These are phyloP conservation scores for Sycophila sp. DNA, from an alignment of 1,140 invertebrate genomes.

Conservation along the genomic window DNA sequence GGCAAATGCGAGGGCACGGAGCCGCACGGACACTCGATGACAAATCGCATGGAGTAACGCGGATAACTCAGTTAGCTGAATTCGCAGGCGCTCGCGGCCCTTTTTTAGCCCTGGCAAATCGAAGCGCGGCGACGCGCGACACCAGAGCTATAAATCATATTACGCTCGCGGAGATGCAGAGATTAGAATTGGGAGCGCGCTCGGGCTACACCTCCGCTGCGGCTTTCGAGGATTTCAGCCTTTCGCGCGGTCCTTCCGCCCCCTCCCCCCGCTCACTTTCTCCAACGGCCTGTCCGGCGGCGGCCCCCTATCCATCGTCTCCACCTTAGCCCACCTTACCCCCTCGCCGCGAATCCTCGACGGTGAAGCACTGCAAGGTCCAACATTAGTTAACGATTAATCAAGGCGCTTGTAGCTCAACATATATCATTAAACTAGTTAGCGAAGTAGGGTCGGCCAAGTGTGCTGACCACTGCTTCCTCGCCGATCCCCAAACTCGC, in stretches of 20 bases:
- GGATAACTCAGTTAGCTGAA: conserved; percentile 35
- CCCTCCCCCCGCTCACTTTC: conserved; percentile 42
- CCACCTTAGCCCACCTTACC: conserved; percentile 40
- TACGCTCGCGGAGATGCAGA: conserved; percentile 53
- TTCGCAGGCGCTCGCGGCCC: conserved; percentile 22
- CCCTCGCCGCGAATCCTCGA: conserved; percentile 44
- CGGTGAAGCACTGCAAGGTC: conserved; percentile 61
- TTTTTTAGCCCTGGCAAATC: conserved; percentile 40
- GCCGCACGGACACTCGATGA: conserved; percentile 17
- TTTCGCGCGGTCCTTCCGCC: conserved; percentile 45
- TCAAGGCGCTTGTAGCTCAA: conserved; percentile 68
- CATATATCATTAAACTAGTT: conserved; percentile 69
- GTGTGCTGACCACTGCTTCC: conserved; percentile 67
- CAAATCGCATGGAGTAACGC: conserved; percentile 53
- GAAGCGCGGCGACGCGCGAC: conserved; percentile 20
- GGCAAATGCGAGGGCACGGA: neutral
- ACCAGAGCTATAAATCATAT: conserved; percentile 62
- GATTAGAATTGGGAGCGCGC: conserved; percentile 60
- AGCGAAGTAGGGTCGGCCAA: conserved; percentile 68
- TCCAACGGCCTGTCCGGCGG: neutral
- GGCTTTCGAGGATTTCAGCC: conserved; percentile 48
- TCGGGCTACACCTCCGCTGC: conserved; percentile 44
- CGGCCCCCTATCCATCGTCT: conserved; percentile 38
- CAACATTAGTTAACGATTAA: conserved; percentile 69
- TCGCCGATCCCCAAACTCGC: conserved; percentile 51